These are phyloP conservation scores for Ecliptopera silaceata DNA, from an alignment of 2,888 invertebrate species.

Conservation along the genomic window DNA sequence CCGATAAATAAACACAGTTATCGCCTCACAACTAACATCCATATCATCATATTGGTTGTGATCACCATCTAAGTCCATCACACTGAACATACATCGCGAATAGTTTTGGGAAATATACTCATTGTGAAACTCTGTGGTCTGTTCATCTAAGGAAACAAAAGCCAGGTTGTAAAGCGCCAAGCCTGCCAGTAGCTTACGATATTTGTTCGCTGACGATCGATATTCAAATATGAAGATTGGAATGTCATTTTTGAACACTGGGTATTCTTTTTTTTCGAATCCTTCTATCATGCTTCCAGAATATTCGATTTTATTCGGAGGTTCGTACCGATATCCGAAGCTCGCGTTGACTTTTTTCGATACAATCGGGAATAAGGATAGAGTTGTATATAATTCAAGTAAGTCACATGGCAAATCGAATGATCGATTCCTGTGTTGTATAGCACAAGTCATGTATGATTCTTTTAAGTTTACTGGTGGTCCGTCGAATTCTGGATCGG, in stretches of 20 bases:
- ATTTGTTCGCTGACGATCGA: constrained; percentile 13
- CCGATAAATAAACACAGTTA: constrained; percentile 4
- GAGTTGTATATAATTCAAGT: neutral
- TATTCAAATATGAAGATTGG: constrained; percentile 16
- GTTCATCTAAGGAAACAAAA: neutral
- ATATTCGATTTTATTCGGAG: constrained; percentile 2
- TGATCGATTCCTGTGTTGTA: neutral
- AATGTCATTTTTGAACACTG: constrained; percentile 8
- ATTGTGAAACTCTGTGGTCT: neutral
- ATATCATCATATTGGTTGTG: neutral
- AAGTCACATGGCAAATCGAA: constrained; percentile 5
- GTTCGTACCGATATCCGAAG: neutral
- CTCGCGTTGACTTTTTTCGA: neutral
- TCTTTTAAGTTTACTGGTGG: neutral
- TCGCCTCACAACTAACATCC: neutral
- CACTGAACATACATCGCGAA: neutral
- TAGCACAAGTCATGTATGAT: neutral
- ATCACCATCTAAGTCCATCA: neutral
- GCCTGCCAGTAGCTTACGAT: constrained; percentile 13
- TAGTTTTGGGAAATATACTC: neutral
- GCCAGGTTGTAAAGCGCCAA: constrained; percentile 18
- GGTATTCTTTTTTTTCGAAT: neutral
- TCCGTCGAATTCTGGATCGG: neutral
- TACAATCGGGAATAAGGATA: neutral
- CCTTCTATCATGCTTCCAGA: neutral